phyloP scores from a whole-genome alignment of 2,888 invertebrate genomes.

The Xylocampa areola region DNA sequence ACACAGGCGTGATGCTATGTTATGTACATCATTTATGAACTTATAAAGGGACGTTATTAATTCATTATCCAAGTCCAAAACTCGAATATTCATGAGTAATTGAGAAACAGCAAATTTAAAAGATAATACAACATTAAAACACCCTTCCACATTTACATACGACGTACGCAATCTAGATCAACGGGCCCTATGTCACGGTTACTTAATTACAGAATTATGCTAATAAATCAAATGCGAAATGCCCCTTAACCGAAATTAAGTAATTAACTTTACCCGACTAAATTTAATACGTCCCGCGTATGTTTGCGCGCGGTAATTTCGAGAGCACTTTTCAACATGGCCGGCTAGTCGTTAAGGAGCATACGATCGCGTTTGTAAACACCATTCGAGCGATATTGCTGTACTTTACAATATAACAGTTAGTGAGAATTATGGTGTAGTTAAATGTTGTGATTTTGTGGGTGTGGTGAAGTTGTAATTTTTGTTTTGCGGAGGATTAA shows the following conservation, averaged over 20 bases:
- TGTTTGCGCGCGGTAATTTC: conserved; percentile 56
- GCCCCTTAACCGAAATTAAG: conserved; percentile 82
- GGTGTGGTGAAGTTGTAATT: conserved; percentile 44
- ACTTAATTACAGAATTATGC: conserved; percentile 78
- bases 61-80: not conserved
- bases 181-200: conserved; percentile 70
- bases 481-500: conserved; percentile 8
- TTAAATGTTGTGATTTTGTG: conserved; percentile 56
- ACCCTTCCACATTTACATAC: conserved; percentile 57
- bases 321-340: conserved; percentile 63
- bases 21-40: no score
- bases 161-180: conserved; percentile 60
- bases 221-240: conserved; percentile 79
- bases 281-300: conserved; percentile 64
- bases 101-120: conserved; percentile 51
- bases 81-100: conserved; percentile 26
- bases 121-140: conserved; percentile 54
- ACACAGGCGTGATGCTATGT: no score
- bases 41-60: no score
- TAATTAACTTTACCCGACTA: conserved; percentile 77
- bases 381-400: conserved; percentile 64
- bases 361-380: conserved; percentile 74
- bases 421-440: conserved; percentile 58
- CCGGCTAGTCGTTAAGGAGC: conserved; percentile 63
- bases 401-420: conserved; percentile 67